These are phyloP conservation scores for Tetheella fluctuosa DNA, from an alignment of 2,888 invertebrate genomes.

Conservation along the genomic window DNA sequence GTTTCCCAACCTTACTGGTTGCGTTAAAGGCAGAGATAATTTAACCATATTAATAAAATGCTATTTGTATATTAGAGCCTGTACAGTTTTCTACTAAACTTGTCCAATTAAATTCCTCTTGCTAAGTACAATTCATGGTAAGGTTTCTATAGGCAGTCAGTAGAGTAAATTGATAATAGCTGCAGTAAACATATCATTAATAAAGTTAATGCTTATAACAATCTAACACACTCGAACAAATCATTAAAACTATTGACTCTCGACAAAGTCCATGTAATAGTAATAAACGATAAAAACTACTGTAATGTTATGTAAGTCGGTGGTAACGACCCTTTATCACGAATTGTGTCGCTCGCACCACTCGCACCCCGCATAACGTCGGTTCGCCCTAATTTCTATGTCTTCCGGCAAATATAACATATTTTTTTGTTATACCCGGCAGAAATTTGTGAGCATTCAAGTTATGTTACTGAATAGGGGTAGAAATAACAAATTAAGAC, in stretches of 20 bases:
- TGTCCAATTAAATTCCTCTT: too few relatives aligned
- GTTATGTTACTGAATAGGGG: neutral
- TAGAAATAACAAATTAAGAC: neutral
- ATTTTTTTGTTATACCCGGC: neutral
- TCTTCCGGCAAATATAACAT: constrained; percentile 8
- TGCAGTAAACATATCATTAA: neutral
- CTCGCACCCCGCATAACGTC: neutral
- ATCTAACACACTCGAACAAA: neutral
- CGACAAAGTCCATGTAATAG: constrained; percentile 14
- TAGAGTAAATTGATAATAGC: neutral
- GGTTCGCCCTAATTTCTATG: constrained; percentile 25
- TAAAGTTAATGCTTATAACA: neutral
- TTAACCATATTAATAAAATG: neutral
- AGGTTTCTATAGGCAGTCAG: neutral
- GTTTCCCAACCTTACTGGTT: neutral
- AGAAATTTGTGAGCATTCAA: neutral
- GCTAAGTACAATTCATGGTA: too few relatives aligned
- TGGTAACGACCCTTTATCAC: constrained; percentile 42
- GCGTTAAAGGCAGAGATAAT: neutral
- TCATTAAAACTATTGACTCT: neutral
- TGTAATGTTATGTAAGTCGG: constrained; percentile 15
- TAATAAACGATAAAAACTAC: constrained; percentile 25
- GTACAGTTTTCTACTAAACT: too few relatives aligned
- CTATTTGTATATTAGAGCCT: neutral
- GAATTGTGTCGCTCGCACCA: constrained; percentile 24